phyloP scores from a whole-genome alignment of 2,113 vertebrate genomes.

The Galeopterus variegatus region DNA sequence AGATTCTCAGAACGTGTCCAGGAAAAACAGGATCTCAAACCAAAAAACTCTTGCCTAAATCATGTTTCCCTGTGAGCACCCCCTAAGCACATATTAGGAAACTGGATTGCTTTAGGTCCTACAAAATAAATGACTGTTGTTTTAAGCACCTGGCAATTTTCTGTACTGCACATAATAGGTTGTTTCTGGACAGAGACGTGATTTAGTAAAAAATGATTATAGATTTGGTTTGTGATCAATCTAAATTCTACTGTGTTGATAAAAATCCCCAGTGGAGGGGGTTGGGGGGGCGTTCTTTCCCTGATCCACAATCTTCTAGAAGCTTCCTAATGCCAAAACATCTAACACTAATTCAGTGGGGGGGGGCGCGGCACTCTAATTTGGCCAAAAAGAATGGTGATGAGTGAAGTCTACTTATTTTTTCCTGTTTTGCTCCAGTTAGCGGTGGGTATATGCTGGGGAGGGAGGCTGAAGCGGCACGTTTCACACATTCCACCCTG shows the following conservation, averaged over 20 bases:
- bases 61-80: rapidly evolving
- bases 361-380: rapidly evolving
- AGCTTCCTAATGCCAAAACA: neutral
- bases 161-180: rapidly evolving
- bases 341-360: too few species aligned
- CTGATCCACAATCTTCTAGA: neutral
- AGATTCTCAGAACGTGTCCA: neutral
- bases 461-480: rapidly evolving
- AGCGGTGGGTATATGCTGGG: too few species aligned
- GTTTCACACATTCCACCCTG: rapidly evolving
- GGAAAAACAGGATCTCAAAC: neutral
- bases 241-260: neutral
- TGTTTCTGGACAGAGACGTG: neutral
- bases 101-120: rapidly evolving
- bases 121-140: rapidly evolving
- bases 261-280: too few species aligned
- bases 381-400: neutral
- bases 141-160: rapidly evolving
- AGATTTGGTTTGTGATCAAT: neutral
- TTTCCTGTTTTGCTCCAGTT: neutral
- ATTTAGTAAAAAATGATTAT: neutral
- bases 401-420: rapidly evolving
- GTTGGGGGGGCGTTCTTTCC: neutral
- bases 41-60: too few species aligned
- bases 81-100: neutral